phyloP scores from a whole-genome alignment of 2,797 vertebrate genomes.

The Myotis planiceps region DNA sequence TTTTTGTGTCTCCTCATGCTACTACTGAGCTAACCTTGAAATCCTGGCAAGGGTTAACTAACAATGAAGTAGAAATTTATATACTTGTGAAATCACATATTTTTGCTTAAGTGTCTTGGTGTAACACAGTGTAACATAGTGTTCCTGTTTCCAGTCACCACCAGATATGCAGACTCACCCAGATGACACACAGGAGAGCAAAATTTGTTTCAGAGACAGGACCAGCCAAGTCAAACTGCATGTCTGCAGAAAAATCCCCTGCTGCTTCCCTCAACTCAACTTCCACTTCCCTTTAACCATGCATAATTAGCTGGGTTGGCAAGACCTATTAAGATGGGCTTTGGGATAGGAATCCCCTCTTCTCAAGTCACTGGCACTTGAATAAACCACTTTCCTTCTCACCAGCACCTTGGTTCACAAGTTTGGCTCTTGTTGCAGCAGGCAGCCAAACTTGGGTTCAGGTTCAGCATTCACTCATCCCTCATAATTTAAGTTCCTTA shows the following conservation, averaged over 20 bases:
- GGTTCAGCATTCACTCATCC: neutral
- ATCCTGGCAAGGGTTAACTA: neutral
- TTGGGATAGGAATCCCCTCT: neutral
- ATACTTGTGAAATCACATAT: neutral
- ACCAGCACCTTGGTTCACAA: neutral
- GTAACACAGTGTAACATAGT: neutral
- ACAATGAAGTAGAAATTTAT: neutral
- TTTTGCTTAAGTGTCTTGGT: neutral
- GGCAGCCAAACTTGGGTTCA: neutral
- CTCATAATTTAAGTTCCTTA: neutral
- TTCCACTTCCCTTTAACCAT: neutral
- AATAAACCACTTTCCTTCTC: neutral
- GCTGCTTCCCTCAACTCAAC: neutral
- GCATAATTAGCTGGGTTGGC: neutral
- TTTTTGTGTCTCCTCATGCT: neutral
- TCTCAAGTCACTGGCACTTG: neutral
- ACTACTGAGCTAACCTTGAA: neutral
- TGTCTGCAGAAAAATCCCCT: neutral
- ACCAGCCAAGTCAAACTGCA: neutral
- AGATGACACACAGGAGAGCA: neutral
- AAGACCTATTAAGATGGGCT: neutral
- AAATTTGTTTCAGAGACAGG: neutral
- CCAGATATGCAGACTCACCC: neutral
- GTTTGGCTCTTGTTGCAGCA: neutral
- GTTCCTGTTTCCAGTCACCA: neutral